phyloP scores from a whole-genome alignment of 1,140 invertebrate genomes.

The Xylocopa sonorina region DNA sequence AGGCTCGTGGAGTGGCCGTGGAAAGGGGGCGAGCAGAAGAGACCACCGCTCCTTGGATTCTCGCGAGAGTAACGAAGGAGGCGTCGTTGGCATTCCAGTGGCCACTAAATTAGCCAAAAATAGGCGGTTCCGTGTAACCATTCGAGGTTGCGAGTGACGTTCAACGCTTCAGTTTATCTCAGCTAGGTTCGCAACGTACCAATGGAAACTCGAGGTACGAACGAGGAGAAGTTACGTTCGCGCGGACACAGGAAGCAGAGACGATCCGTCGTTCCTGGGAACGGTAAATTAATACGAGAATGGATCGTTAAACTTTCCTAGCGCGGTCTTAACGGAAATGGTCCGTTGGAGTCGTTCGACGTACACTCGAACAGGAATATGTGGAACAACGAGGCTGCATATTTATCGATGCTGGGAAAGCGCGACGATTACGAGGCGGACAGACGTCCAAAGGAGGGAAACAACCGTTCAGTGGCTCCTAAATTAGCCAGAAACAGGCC shows the following conservation, averaged over 20 bases:
- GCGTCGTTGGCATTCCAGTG: conserved; percentile 36
- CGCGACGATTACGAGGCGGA: not conserved
- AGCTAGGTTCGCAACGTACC: too few relatives aligned
- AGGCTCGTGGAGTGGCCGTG: not conserved
- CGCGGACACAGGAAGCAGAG: too few relatives aligned
- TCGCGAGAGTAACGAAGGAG: not conserved
- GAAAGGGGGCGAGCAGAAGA: not conserved
- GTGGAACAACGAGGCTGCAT: too few relatives aligned
- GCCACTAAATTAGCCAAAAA: conserved; percentile 57
- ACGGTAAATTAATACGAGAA: too few relatives aligned
- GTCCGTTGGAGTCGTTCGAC: too few relatives aligned
- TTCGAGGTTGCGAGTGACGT: conserved; percentile 21
- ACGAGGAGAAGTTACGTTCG: too few relatives aligned
- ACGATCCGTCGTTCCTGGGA: too few relatives aligned
- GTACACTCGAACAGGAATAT: too few relatives aligned
- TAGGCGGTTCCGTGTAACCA: conserved; percentile 8
- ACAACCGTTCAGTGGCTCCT: conserved; percentile 1
- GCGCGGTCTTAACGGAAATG: too few relatives aligned
- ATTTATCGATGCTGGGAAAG: not conserved
- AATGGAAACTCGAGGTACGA: too few relatives aligned
- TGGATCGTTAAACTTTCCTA: too few relatives aligned
- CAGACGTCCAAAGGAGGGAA: not conserved
- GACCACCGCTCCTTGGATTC: not conserved
- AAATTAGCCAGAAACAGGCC: conserved; percentile 66
- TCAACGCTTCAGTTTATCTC: too few relatives aligned